These are phyloP conservation scores for Clarias gariepinus DNA, from an alignment of 2,113 vertebrate genomes.

Conservation along the genomic window DNA sequence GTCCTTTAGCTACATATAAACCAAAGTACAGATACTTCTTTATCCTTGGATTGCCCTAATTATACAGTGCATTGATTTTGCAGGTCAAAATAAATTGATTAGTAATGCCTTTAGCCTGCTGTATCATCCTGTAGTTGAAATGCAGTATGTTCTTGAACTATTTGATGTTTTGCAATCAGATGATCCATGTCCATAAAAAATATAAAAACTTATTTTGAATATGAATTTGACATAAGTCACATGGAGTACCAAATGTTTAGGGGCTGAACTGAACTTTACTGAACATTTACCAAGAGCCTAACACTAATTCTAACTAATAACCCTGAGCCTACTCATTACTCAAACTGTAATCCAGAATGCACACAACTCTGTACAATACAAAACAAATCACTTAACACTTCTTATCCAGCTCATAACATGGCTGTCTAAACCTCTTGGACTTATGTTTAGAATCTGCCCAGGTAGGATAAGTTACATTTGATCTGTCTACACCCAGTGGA, in stretches of 20 bases:
- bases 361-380: not conserved
- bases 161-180: constrained; percentile 69
- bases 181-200: constrained; percentile 61
- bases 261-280: not conserved
- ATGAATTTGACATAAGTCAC: not conserved
- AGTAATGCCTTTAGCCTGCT: constrained; percentile 77
- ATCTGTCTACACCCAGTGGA: too few relatives aligned
- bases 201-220: not conserved
- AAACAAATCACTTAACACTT: not conserved
- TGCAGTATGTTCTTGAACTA: constrained; percentile 62
- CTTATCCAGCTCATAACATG: not conserved
- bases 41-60: constrained; percentile 94
- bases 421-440: not conserved
- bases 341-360: not conserved
- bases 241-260: not conserved
- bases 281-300: not conserved
- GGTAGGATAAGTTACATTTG: too few relatives aligned
- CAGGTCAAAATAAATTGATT: constrained; percentile 91
- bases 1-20: constrained; percentile 51
- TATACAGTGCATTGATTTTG: constrained; percentile 96
- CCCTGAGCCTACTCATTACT: too few relatives aligned
- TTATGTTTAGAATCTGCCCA: not conserved
- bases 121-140: constrained; percentile 68
- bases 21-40: constrained; percentile 73
- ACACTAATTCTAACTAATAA: not conserved